A percentile compares a stretch with the other conserved stretches of the same genome.
These are phyloP conservation scores for Omphaloscelis lunosa DNA, from an alignment of 2,888 invertebrate genomes.

Conservation along the genomic window DNA sequence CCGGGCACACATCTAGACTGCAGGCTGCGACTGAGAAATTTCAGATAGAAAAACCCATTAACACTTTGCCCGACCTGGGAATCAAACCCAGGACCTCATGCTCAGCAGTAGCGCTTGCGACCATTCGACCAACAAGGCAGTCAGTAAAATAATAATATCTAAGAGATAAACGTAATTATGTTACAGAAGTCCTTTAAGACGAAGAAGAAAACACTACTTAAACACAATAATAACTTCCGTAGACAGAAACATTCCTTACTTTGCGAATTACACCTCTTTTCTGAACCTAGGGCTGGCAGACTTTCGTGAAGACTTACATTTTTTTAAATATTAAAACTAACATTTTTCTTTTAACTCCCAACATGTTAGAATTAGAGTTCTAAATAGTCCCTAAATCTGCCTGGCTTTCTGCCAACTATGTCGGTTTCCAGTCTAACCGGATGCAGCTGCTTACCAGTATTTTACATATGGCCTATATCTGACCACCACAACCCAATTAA, in stretches of 20 bases:
- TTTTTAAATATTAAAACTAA: background rate
- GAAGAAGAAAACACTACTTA: background rate
- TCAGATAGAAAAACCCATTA: too few species aligned
- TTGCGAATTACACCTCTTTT: background rate
- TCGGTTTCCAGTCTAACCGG: background rate
- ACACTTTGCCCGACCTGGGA: too few species aligned
- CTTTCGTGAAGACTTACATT: background rate
- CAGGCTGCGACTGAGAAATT: too few species aligned
- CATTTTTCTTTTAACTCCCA: background rate
- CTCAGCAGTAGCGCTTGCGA: too few species aligned
- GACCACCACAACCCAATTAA: background rate
- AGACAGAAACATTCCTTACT: constrained; percentile 16
- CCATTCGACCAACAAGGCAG: too few species aligned
- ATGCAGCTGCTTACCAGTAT: background rate
- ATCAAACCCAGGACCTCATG: too few species aligned
- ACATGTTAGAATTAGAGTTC: background rate
- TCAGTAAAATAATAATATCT: background rate
- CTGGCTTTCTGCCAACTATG: background rate
- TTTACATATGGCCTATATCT: background rate
- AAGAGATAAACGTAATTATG: constrained; percentile 5
- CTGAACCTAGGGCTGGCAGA: background rate
- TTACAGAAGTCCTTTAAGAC: constrained; percentile 1
- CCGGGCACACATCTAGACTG: too few species aligned
- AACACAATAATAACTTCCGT: constrained; percentile 33
- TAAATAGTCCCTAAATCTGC: background rate